A percentile compares a stretch with the other conserved stretches of the same genome.
Conservation (phyloP, 2,888 invertebrate genomes). For the Enchytraeus crypticus region DNA sequence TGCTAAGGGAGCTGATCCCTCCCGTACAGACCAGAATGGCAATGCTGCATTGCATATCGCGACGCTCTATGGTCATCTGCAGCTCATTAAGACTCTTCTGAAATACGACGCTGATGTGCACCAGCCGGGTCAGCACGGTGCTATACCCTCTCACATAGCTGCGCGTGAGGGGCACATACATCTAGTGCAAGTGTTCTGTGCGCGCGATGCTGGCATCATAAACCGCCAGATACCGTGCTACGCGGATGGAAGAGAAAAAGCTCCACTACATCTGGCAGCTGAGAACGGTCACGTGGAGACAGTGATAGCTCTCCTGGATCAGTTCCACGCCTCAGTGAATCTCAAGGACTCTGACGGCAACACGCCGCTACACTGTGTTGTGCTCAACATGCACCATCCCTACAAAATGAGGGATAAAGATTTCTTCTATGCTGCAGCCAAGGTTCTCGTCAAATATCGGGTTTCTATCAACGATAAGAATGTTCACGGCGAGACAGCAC, state of each 20-base stretch:
- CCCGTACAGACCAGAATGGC: conserved; percentile 21
- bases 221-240: conserved; percentile 30
- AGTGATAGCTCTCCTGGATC: conserved; percentile 22
- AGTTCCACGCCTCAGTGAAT: conserved; percentile 30
- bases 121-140: conserved; percentile 26
- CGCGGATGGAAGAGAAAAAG: conserved; percentile 26
- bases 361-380: conserved; percentile 29
- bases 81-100: conserved; percentile 25
- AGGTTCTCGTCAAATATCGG: conserved; percentile 23
- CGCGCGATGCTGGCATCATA: conserved; percentile 22
- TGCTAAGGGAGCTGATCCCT: conserved; percentile 27
- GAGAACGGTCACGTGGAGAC: conserved; percentile 29
- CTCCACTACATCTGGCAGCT: conserved; percentile 27
- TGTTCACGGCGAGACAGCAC: conserved; percentile 25
- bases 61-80: conserved; percentile 29
- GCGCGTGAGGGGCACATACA: conserved; percentile 31
- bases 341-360: conserved; percentile 28
- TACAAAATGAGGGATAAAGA: conserved; percentile 30
- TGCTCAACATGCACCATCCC: conserved; percentile 25
- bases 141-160: conserved; percentile 30
- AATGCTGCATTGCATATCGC: conserved; percentile 30
- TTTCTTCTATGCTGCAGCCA: conserved; percentile 27
- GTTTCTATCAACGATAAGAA: conserved; percentile 29
- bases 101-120: conserved; percentile 29
- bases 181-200: conserved; percentile 28